These are phyloP conservation scores for Slavum lentiscoides DNA, from an alignment of 2,888 invertebrate genomes.

Conservation along the genomic window DNA sequence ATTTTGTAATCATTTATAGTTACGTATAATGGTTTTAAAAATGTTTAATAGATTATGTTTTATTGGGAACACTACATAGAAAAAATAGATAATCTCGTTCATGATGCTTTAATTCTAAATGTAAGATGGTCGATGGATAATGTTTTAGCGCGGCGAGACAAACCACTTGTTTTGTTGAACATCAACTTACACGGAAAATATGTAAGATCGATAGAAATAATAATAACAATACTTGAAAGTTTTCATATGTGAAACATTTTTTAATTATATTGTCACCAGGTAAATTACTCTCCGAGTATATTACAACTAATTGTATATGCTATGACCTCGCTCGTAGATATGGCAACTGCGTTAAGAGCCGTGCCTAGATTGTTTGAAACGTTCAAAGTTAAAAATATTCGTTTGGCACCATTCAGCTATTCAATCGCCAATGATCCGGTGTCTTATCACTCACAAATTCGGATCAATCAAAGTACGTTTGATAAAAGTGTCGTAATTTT, in stretches of 20 bases:
- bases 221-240: too few species aligned
- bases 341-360: neutral
- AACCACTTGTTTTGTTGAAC: neutral
- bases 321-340: neutral
- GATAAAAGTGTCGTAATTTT: too few species aligned
- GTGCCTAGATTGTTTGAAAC: slow-evolving; percentile 22
- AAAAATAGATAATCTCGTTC: neutral
- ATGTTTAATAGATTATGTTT: neutral
- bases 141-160: neutral
- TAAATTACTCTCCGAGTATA: neutral
- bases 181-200: neutral
- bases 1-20: too few species aligned
- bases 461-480: neutral
- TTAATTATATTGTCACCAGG: neutral
- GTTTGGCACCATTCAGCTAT: neutral
- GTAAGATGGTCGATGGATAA: slow-evolving; percentile 25
- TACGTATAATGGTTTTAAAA: too few species aligned
- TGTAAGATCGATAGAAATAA: slow-evolving; percentile 1
- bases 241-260: too few species aligned
- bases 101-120: neutral
- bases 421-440: neutral
- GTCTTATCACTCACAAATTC: neutral
- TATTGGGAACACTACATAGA: slow-evolving; percentile 22
- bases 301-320: neutral
- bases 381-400: neutral